Evolutionary conservation across 2,113 vertebrate genomes (phyloP).

Genomic region (Myiagra hebetior): DNA sequence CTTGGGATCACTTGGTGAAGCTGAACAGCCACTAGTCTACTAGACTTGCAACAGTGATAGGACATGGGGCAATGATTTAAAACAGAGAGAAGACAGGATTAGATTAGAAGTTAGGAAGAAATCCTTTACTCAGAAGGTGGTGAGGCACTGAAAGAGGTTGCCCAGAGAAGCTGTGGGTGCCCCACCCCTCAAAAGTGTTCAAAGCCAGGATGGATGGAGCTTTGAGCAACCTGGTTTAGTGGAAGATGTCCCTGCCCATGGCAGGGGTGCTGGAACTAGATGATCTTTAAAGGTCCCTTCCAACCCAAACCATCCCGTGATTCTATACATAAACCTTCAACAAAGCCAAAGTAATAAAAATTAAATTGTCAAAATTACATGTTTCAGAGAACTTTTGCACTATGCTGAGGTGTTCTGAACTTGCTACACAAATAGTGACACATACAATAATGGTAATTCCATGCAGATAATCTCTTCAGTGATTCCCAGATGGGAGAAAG

Average conservation of each 20-base stretch:
- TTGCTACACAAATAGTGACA: not conserved
- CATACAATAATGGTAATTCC: not conserved
- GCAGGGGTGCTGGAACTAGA: not conserved
- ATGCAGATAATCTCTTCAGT: not conserved
- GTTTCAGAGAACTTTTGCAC: not conserved
- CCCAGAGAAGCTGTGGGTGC: not conserved
- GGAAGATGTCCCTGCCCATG: not conserved
- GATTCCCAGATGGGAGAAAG: not conserved
- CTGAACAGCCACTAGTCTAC: not conserved
- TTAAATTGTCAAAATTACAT: not conserved
- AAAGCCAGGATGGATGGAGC: not conserved
- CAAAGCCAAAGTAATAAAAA: not conserved
- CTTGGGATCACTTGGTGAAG: not conserved
- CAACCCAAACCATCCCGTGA: not conserved
- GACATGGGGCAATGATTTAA: not conserved
- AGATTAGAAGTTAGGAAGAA: not conserved
- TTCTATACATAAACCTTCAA: not conserved
- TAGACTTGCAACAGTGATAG: not conserved
- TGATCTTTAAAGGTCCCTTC: not conserved
- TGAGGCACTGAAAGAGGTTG: not conserved
- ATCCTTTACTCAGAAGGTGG: not conserved
- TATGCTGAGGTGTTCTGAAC: not conserved
- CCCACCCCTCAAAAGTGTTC: rapidly evolving
- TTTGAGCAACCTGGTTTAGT: not conserved
- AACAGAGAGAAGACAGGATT: not conserved